phyloP scores from a whole-genome alignment of 2,888 invertebrate genomes.

The Calliphora vomitoria region DNA sequence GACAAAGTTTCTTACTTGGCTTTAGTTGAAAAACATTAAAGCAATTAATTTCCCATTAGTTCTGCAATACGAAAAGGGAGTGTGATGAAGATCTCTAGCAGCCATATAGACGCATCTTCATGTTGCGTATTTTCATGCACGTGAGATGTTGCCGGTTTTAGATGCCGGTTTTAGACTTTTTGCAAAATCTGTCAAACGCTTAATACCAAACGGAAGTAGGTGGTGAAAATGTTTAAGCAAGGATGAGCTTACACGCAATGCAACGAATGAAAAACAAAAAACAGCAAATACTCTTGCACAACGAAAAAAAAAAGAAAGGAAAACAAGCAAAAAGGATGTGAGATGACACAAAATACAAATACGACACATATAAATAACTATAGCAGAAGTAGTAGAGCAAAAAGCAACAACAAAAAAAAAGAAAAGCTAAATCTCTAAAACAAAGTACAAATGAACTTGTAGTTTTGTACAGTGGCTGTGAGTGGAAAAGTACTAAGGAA shows the following conservation, averaged over 20 bases:
- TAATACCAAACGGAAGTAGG: constrained; percentile 71
- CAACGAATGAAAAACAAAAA: constrained; percentile 43
- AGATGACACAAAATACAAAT: constrained; percentile 40
- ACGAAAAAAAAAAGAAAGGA: neutral
- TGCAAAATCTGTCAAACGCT: constrained; percentile 68
- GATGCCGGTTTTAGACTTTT: constrained; percentile 25
- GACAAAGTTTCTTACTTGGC: constrained; percentile 51
- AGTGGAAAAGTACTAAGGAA: neutral
- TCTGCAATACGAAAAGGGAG: constrained; percentile 9
- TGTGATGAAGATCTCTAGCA: constrained; percentile 3
- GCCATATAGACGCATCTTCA: constrained; percentile 47
- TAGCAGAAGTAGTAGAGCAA: neutral
- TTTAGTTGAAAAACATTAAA: constrained; percentile 63
- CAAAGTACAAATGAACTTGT: constrained; percentile 19
- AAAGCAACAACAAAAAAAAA: too few species aligned
- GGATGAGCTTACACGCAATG: constrained; percentile 62
- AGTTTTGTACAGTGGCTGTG: neutral
- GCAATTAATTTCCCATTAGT: constrained; percentile 77
- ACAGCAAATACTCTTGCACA: constrained; percentile 33
- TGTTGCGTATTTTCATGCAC: constrained; percentile 49
- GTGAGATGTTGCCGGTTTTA: constrained; percentile 25
- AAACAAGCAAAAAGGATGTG: constrained; percentile 17
- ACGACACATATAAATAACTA: constrained; percentile 28
- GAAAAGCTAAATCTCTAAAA: constrained; percentile 33
- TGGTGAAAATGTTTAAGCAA: constrained; percentile 51